Base-by-base conservation (phyloP, 2,113 vertebrate species). In the Corydoras maculifer region DNA sequence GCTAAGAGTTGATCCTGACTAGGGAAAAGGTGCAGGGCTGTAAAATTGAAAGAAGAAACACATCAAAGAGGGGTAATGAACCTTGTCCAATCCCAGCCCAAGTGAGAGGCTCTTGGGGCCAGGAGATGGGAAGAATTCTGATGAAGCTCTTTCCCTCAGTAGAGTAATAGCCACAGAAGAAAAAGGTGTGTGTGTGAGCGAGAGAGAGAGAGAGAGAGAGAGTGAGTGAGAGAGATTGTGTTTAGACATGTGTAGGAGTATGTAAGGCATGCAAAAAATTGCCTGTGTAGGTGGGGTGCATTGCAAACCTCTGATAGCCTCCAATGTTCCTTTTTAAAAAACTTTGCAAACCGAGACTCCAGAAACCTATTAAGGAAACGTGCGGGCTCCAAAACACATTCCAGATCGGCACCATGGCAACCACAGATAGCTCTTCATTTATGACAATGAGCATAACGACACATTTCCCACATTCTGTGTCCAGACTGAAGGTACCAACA, bases 61-160 rank as follows among this genome's bases (percentile, higher is more conserved):
- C 76, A 87, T 87, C 83, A 86, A 84, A 84, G 81, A 78, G 80
- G 78, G 80, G 86, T 87, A 87, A 87, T 87, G 85, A 87, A 86
- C 82, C 84, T 77, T 80, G 82, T 83, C 83, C 84, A 83, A 84
- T 86, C 82, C 83, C 76, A 78, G 82, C 61, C 81, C 78, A 72
- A 68, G 77, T 64, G 3, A 69, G 65, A 69, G 78, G 8, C 54
- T 79, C 69, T 68, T 30, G 49, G 76, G 80, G 65, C 70, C 75
- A 65, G 63, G 64, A 60, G 69, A 70, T 67, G 70, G 62, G 58
- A 82, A 72, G 80, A 82, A 79, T 83, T 78, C 75, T 78, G 82
- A 84, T 81, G 80, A 82, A 82, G 80, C 54, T 75, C 58, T 77
- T 76, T 76, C 74, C 73, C 75, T 62, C 25, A 65, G 78, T 30